phyloP scores from a whole-genome alignment of 2,797 vertebrate species.

The Erpetoichthys calabaricus region DNA sequence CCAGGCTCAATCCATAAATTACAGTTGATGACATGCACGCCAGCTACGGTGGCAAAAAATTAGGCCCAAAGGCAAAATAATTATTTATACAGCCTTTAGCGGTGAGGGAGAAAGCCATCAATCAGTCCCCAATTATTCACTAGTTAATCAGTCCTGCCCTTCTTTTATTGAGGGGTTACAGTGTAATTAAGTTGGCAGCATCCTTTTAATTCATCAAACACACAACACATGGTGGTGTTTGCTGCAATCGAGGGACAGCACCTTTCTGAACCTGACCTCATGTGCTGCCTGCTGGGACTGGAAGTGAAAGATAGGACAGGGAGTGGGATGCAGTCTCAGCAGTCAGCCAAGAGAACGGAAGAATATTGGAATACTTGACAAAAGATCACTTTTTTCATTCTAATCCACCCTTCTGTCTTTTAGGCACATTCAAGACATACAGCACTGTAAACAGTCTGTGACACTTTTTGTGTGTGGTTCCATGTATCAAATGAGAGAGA shows the following conservation, averaged over 20 bases:
- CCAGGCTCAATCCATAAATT: slow-evolving; percentile 56
- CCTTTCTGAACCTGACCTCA: slow-evolving; percentile 53
- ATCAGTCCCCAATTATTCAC: slow-evolving; percentile 71
- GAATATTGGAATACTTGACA: too few species aligned
- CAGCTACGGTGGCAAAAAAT: slow-evolving; percentile 58
- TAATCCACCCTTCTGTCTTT: too few species aligned
- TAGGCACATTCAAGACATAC: too few species aligned
- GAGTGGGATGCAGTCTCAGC: slow-evolving; percentile 7
- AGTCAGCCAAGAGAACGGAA: slow-evolving; percentile 8
- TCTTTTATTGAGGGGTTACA: slow-evolving; percentile 77
- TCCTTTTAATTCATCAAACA: slow-evolving; percentile 78
- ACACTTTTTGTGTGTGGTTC: too few species aligned
- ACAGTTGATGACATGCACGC: slow-evolving; percentile 58
- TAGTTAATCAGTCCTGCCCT: slow-evolving; percentile 74
- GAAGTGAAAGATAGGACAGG: slow-evolving; percentile 7
- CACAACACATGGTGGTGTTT: slow-evolving; percentile 61
- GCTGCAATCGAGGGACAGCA: slow-evolving; percentile 48
- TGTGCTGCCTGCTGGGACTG: slow-evolving; percentile 31
- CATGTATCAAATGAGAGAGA: too few species aligned
- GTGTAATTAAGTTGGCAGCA: slow-evolving; percentile 78
- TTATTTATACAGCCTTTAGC: slow-evolving; percentile 68
- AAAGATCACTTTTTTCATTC: too few species aligned
- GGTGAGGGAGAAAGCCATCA: slow-evolving; percentile 62
- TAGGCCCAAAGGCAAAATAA: slow-evolving; percentile 71
- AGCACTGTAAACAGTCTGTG: too few species aligned